Base-by-base conservation (phyloP, 2,888 invertebrate genomes). In the Frankliniella fusca region DNA sequence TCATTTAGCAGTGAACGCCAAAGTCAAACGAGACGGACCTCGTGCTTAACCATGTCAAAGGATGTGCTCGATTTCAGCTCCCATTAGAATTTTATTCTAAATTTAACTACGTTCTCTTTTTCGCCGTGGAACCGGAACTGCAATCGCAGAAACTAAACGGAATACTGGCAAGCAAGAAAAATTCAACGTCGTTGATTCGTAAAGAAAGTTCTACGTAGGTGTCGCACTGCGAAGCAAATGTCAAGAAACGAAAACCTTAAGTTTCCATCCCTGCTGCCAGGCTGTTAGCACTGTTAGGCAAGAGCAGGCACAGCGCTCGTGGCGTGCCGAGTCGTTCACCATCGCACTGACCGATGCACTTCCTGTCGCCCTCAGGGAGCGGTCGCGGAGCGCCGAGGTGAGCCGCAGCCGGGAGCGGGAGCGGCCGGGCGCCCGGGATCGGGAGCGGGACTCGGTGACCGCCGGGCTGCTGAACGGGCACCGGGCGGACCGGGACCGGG, bases 161-260 rank as follows among this genome's bases (percentile, higher is more conserved):
- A n/a, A n/a, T n/a, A n/a, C n/a, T n/a, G n/a, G n/a, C n/a, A 81
- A 81, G 49, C 80, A 81, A 80, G 84, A 85, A 80, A 86, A 85
- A 82, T 5, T 38, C 5, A 5, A 38, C 2, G 38, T 3, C 2
- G 38, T 38, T 3, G 38, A 38, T 38, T 38, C 5, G 2, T 5
- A 5, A 38, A 38, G 38, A 38, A 38, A 38, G 38, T 5, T 38
- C 38, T 38, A 38, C 38, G n/a, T 38, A 5, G 38, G 38, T 3
- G 38, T 5, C 5, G 38, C 5, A 38, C 38, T 38, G 3, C 2
- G 2, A 5, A 38, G 38, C 38, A 38, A 5, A 38, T 38, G 38
- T 38, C 38, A 38, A 38, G 5, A 5, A 5, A 38, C 38, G 38
- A 38, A 38, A 38, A 38, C 38, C 38, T 38, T 38, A 38, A 38